Percentiles rank a stretch among this genome's conserved stretches.
phyloP scores from a whole-genome alignment of 2,888 invertebrate genomes.

The Caenorhabditis plicata region DNA sequence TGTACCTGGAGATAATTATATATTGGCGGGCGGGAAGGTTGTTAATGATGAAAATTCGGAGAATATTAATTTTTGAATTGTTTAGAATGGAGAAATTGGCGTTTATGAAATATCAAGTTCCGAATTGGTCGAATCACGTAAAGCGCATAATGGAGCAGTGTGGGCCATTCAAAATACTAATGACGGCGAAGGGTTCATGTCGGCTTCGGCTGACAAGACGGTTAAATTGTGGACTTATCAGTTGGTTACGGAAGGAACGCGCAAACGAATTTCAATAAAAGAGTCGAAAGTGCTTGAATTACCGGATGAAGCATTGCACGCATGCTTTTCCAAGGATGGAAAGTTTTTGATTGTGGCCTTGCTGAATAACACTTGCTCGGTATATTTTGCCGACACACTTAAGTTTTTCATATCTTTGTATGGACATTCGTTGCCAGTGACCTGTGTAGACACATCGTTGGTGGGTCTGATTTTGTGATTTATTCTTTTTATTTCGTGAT shows the following conservation, averaged over 20 bases:
- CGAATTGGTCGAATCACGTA: constrained; percentile 76
- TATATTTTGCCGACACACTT: constrained; percentile 89
- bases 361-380: constrained; percentile 88
- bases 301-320: constrained; percentile 83
- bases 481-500: not conserved
- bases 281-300: constrained; percentile 82
- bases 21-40: constrained; percentile 81
- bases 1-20: constrained; percentile 86
- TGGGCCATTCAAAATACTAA: constrained; percentile 80
- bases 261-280: constrained; percentile 69
- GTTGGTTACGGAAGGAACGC: constrained; percentile 67
- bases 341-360: constrained; percentile 83
- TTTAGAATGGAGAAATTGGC: constrained; percentile 74
- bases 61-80: not conserved
- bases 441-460: constrained; percentile 84
- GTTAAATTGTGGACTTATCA: constrained; percentile 94
- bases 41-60: not conserved
- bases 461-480: constrained; percentile 20
- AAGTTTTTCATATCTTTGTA: constrained; percentile 93
- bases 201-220: constrained; percentile 84
- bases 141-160: constrained; percentile 80
- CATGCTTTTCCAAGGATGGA: constrained; percentile 70
- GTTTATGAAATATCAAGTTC: constrained; percentile 84
- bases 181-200: constrained; percentile 67
- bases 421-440: constrained; percentile 91